These are phyloP conservation scores for Spea hammondii DNA, from an alignment of 2,797 vertebrate species.

Conservation along the genomic window DNA sequence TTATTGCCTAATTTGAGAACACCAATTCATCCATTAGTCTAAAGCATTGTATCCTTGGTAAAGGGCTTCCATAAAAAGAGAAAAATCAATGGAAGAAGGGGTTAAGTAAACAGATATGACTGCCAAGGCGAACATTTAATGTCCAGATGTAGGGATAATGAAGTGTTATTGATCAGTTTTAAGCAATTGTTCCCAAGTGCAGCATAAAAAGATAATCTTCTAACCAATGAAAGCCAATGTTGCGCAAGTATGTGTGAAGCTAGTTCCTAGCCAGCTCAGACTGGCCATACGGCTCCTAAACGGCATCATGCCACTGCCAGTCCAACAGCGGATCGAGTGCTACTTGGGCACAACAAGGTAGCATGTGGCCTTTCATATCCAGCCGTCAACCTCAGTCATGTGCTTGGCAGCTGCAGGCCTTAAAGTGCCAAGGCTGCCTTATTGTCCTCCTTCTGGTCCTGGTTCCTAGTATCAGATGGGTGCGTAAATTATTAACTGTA, in stretches of 20 bases:
- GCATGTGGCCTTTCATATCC: no score
- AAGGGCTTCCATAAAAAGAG: neutral
- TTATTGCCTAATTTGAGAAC: no score
- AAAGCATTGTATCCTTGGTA: neutral
- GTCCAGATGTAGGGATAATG: constrained; percentile 6
- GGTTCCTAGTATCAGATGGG: neutral
- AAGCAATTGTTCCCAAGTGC: constrained; percentile 22
- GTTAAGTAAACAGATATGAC: constrained; percentile 6
- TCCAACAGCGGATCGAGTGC: no score
- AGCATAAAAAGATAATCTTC: constrained; percentile 14
- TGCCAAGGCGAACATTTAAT: constrained; percentile 7
- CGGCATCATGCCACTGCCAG: no score
- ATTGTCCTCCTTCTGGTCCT: no score
- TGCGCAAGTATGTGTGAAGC: neutral
- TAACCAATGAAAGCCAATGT: constrained; percentile 12
- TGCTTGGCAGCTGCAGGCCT: no score
- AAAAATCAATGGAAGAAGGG: neutral
- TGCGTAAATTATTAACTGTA: neutral
- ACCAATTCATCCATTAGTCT: neutral
- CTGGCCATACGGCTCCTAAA: no score
- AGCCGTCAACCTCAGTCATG: no score
- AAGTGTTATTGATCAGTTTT: constrained; percentile 21
- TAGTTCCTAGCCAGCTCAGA: no score
- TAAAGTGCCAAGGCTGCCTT: no score
- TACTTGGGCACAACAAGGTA: no score